Percentiles rank a stretch among this genome's conserved stretches.
Evolutionary conservation across 1,140 invertebrate genomes (phyloP).

Genomic region (Drosophila micromelanica): DNA sequence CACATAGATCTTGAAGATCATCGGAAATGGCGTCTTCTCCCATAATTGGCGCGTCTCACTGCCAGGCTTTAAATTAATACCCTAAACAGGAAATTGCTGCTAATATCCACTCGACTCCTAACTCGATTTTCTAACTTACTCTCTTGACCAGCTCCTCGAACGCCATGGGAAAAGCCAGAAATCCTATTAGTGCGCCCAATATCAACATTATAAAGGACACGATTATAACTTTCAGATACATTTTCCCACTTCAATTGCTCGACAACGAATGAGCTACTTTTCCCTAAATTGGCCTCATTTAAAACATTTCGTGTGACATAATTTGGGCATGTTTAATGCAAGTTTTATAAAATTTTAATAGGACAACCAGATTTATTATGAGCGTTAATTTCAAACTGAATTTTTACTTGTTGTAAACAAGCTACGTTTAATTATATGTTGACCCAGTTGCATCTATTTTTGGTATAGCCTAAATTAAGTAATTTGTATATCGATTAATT

Average conservation of each 20-base stretch:
- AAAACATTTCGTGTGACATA: constrained; percentile 32
- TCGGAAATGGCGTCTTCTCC: constrained; percentile 88
- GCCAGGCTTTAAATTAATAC: constrained; percentile 86
- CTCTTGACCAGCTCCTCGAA: constrained; percentile 32
- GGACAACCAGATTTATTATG: not conserved
- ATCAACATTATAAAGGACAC: constrained; percentile 41
- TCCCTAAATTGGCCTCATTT: constrained; percentile 16
- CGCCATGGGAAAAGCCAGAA: constrained; percentile 39
- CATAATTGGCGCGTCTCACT: constrained; percentile 88
- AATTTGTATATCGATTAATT: constrained; percentile 6
- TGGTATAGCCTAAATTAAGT: constrained; percentile 24
- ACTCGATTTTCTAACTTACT: constrained; percentile 5
- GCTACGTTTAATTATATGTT: constrained; percentile 9
- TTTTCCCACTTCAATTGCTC: constrained; percentile 7
- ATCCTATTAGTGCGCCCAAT: constrained; percentile 41
- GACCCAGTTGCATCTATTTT: not conserved
- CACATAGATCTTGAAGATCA: constrained; percentile 91
- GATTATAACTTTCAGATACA: constrained; percentile 44
- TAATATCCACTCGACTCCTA: not conserved
- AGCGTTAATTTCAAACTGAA: not conserved
- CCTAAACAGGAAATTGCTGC: constrained; percentile 63
- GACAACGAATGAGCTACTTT: not conserved
- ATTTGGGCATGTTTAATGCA: constrained; percentile 30
- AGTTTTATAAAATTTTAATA: constrained; percentile 39
- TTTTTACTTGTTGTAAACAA: constrained; percentile 3